These are phyloP conservation scores for Setipinna tenuifilis DNA, from an alignment of 2,797 vertebrate species.

Conservation along the genomic window DNA sequence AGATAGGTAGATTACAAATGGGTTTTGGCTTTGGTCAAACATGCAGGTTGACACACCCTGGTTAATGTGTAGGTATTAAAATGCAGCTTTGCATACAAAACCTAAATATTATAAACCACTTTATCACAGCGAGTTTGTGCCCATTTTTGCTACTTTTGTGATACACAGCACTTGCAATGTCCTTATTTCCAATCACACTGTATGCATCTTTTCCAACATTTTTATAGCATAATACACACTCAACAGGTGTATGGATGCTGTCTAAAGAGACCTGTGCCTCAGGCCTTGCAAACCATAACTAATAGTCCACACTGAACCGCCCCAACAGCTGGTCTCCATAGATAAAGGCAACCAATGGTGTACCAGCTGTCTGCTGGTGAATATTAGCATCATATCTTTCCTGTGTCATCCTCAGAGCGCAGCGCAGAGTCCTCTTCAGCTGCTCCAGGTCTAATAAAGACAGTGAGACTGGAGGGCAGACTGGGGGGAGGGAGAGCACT, in stretches of 20 bases:
- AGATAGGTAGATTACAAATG: not conserved
- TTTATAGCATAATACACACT: not conserved
- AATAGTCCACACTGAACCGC: not conserved
- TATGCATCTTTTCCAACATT: no score
- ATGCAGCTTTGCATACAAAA: not conserved
- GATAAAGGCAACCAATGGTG: not conserved
- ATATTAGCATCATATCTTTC: not conserved
- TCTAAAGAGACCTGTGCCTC: not conserved
- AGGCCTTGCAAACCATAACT: not conserved
- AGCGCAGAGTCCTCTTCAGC: not conserved
- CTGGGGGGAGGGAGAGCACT: no score
- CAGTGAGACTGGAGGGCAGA: no score
- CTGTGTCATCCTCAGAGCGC: not conserved
- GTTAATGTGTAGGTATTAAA: not conserved
- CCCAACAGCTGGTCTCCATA: not conserved
- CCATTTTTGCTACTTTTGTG: not conserved
- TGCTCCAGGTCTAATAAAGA: no score
- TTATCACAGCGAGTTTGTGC: no score
- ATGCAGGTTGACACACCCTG: not conserved
- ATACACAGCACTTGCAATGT: not conserved
- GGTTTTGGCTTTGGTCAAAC: not conserved
- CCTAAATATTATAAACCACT: not conserved
- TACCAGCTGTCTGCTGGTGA: no score
- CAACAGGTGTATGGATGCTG: not conserved
- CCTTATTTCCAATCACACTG: no score